phyloP scores from a whole-genome alignment of 2,797 vertebrate genomes.

The Sebastes nivosus region DNA sequence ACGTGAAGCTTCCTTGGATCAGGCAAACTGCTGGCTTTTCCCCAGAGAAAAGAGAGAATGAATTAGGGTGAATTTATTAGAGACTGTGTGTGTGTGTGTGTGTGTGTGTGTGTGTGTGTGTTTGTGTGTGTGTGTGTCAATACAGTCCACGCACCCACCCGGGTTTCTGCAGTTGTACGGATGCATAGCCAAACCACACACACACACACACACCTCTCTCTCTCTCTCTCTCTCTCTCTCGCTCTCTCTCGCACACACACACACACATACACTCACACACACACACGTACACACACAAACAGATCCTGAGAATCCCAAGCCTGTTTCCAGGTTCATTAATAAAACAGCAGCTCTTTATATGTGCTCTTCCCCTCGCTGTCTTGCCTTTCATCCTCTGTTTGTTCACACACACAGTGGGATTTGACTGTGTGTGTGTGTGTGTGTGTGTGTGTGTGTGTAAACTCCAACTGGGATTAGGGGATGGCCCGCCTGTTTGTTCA shows the following conservation, averaged over 20 bases:
- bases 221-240: too few relatives aligned
- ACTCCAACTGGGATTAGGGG: slow-evolving; percentile 78
- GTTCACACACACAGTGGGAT: slow-evolving; percentile 82
- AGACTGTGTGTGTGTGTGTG: slow-evolving; percentile 44
- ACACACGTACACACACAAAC: slow-evolving; percentile 51
- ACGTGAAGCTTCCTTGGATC: slow-evolving; percentile 99
- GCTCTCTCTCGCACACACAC: background rate
- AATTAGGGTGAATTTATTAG: slow-evolving; percentile 99
- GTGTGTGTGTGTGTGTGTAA: slow-evolving; percentile 52
- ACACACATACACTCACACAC: slow-evolving; percentile 28
- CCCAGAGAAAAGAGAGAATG: slow-evolving; percentile 98
- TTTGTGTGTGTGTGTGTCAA: slow-evolving; percentile 10
- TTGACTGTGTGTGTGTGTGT: slow-evolving; percentile 52
- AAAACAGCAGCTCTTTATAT: slow-evolving; percentile 86
- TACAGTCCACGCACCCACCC: slow-evolving; percentile 50
- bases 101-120: slow-evolving; percentile 38
- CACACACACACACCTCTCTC: background rate
- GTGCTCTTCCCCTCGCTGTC: slow-evolving; percentile 81
- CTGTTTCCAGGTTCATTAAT: slow-evolving; percentile 85
- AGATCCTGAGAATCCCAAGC: slow-evolving; percentile 75
- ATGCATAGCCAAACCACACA: slow-evolving; percentile 17
- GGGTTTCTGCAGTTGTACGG: slow-evolving; percentile 45
- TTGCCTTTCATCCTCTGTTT: slow-evolving; percentile 84
- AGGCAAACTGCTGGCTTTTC: slow-evolving; percentile 95
- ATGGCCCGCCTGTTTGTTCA: slow-evolving; percentile 81